phyloP scores from a whole-genome alignment of 2,888 invertebrate species.

The Kryphioiulus occultus region DNA sequence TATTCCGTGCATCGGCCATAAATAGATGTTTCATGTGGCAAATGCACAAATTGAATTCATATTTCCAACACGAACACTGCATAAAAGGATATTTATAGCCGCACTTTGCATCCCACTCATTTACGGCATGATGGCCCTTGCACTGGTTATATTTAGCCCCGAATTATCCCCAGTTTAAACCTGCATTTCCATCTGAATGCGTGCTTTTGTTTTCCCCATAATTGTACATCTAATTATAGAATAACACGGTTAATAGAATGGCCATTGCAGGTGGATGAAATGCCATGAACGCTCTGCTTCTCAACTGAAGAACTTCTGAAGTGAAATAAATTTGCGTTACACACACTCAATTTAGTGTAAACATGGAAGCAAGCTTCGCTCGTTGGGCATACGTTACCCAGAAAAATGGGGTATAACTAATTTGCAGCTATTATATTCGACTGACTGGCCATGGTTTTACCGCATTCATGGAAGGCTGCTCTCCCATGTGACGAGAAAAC shows the following conservation, averaged over 20 bases:
- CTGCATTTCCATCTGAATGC: neutral
- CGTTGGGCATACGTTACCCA: neutral
- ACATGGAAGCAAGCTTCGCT: neutral
- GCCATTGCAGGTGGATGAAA: neutral
- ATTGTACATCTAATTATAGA: neutral
- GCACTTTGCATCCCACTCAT: neutral
- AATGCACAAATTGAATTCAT: slow-evolving; percentile 35
- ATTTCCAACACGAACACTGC: neutral
- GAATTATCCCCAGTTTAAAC: neutral
- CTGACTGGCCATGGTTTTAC: slow-evolving; percentile 18
- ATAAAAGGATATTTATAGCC: slow-evolving; percentile 17
- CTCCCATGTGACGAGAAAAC: neutral
- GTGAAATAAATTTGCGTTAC: slow-evolving; percentile 12
- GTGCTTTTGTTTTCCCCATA: neutral
- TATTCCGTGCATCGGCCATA: neutral
- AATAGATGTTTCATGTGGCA: slow-evolving; percentile 25
- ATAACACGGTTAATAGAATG: neutral
- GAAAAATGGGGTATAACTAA: neutral
- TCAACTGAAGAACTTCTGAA: neutral
- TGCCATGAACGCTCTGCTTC: slow-evolving; percentile 21
- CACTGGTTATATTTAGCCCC: neutral
- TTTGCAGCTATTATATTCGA: slow-evolving; percentile 10
- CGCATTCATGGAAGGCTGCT: slow-evolving; percentile 18
- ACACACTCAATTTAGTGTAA: slow-evolving; percentile 13
- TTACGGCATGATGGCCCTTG: neutral